Percentiles rank a stretch among this genome's conserved stretches.
Evolutionary conservation across 1,140 invertebrate genomes (phyloP).

Genomic region (Drosophila kurseongensis): DNA sequence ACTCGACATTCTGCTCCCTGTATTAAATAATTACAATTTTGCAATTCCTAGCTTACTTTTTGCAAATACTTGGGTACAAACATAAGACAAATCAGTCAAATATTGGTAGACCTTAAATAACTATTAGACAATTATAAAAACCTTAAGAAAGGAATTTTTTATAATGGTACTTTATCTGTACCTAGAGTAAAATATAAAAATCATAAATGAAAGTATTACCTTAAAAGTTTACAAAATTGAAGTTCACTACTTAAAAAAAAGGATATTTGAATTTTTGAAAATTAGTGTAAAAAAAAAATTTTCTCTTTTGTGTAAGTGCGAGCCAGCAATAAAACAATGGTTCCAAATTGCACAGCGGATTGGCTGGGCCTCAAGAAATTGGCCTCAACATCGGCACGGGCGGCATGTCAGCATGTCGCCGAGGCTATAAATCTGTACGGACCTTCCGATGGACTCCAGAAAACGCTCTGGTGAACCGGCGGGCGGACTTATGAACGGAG

Average conservation of each 20-base stretch:
- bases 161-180: too few relatives aligned
- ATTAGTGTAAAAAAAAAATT: background rate
- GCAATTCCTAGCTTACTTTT: too few relatives aligned
- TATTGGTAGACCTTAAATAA: too few relatives aligned
- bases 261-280: background rate
- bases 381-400: conserved; percentile 27
- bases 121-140: background rate
- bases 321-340: conserved; percentile 63
- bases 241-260: too few relatives aligned
- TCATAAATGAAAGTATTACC: background rate
- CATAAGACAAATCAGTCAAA: too few relatives aligned
- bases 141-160: too few relatives aligned
- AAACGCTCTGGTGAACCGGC: conserved; percentile 24
- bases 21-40: too few relatives aligned
- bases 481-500: background rate
- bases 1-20: too few relatives aligned
- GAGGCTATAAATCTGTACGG: conserved; percentile 71
- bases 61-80: too few relatives aligned
- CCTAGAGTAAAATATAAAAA: too few relatives aligned
- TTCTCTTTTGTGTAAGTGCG: conserved; percentile 11
- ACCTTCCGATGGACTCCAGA: conserved; percentile 15
- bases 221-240: background rate
- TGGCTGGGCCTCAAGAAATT: conserved; percentile 32
- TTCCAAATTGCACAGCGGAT: conserved; percentile 28
- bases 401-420: conserved; percentile 77